Percentiles rank a stretch among this genome's conserved stretches.
phyloP scores from a whole-genome alignment of 2,888 invertebrate species.

The Eurois occulta region DNA sequence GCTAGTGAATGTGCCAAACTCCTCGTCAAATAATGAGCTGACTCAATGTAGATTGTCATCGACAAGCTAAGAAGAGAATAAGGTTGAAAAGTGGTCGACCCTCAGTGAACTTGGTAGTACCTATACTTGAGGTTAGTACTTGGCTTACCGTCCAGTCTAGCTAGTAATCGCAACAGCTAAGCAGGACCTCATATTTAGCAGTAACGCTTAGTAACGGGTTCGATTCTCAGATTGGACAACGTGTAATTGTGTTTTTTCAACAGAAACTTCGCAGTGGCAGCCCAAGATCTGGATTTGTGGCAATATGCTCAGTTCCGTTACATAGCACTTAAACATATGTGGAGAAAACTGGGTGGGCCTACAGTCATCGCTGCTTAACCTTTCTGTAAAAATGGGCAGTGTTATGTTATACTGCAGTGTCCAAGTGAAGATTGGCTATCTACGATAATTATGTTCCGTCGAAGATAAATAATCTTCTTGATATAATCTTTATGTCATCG shows the following conservation, averaged over 20 bases:
- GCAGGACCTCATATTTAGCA: background rate
- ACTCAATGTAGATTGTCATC: too few species aligned
- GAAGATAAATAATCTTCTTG: background rate
- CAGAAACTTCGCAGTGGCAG: background rate
- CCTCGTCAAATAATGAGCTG: too few species aligned
- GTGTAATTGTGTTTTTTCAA: background rate
- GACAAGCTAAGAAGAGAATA: too few species aligned
- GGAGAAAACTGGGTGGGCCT: background rate
- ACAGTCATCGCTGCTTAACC: background rate
- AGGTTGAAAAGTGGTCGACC: too few species aligned
- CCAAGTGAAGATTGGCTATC: background rate
- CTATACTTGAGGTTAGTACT: background rate
- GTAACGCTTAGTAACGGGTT: background rate
- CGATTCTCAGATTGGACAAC: too few species aligned
- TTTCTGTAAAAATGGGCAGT: background rate
- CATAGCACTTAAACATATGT: background rate
- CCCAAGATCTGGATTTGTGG: background rate
- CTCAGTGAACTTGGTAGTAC: too few species aligned
- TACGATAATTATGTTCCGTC: background rate
- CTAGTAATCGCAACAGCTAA: background rate
- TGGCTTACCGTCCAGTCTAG: background rate
- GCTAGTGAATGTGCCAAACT: too few species aligned
- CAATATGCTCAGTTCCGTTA: too few species aligned
- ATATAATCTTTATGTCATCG: slow-evolving; percentile 2
- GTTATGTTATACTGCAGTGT: background rate